Base-by-base conservation (phyloP, 2,797 vertebrate species). In the Pangasius mekongensis region DNA sequence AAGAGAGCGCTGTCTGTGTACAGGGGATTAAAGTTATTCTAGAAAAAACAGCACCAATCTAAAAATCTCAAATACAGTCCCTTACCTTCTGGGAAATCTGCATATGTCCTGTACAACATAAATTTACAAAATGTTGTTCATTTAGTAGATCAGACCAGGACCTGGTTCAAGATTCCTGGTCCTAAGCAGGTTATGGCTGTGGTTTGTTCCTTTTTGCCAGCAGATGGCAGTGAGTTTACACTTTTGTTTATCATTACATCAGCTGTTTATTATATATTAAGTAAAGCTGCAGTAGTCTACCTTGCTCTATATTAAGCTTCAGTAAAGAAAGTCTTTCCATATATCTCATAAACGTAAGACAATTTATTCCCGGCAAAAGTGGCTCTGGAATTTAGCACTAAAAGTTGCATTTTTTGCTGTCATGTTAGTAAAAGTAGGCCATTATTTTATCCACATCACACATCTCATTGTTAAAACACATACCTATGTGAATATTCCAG, bases 201-300 rank as follows among this genome's bases (percentile, higher is more conserved):
- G 27, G 10, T 8, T 52, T 82, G 16, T 5, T 73, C 54, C 33
- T 9, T 49, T 73, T 36, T 47, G n/a, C 49, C 88, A 84, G 60
- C 39, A 89, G 76, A 67, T 81, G 58, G 67, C 85, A 66, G 36
- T 39, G 5, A 66, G 56, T 47, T 39, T 18, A 24, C 39, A 77
- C 56, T 30, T 86, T 27, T 74, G 24, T 24, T 74, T 10, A 74
- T 74, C 27, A 30, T 49, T 78, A 49, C 43, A 66, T 67, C 27
- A 86, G 18, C n/a, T 43, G 58, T 47, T n/a, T 47, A 24, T 43
- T 11, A 62, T 43, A 36, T 39, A 81, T 43, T 43, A 62, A n/a
- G 58, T 82, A 82, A 82, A 81, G 33, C 33, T 62, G 56, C 56
- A 76, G 43, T 27, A 52, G 14, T 49, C 5, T 52, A 52, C 24